Evolutionary conservation across 2,888 invertebrate genomes (phyloP).

Genomic region (Drosophila histrio): DNA sequence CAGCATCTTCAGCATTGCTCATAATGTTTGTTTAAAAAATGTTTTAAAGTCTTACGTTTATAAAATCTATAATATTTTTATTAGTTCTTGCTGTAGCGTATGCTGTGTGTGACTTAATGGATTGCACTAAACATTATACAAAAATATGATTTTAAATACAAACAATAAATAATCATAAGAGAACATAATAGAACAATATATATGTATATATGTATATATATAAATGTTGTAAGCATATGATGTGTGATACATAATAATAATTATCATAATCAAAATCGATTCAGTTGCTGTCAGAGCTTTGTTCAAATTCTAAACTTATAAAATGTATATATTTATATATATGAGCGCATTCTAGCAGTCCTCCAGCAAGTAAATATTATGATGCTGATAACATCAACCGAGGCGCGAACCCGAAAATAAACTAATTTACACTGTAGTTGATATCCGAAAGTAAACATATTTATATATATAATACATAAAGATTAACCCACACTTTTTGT

Average conservation of each 20-base stretch:
- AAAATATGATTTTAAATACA: constrained; percentile 13
- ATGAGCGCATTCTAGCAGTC: constrained; percentile 15
- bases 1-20: constrained; percentile 32
- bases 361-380: constrained; percentile 11
- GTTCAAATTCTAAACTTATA: constrained; percentile 21
- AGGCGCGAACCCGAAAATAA: constrained; percentile 14
- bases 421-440: constrained; percentile 41
- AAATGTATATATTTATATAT: constrained; percentile 18
- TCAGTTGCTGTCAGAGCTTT: constrained; percentile 37
- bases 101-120: constrained; percentile 30
- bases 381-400: constrained; percentile 11
- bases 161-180: constrained; percentile 3
- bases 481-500: not conserved
- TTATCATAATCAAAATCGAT: constrained; percentile 20
- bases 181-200: constrained; percentile 1
- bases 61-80: constrained; percentile 22
- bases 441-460: constrained; percentile 36
- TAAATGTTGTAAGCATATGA: constrained; percentile 20
- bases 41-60: constrained; percentile 40
- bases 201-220: constrained; percentile 10
- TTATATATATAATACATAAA: constrained; percentile 25
- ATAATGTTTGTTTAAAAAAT: constrained; percentile 9
- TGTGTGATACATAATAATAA: constrained; percentile 24
- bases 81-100: constrained; percentile 12
- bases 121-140: constrained; percentile 44